phyloP scores from a whole-genome alignment of 2,113 vertebrate species.

The Psophia crepitans region DNA sequence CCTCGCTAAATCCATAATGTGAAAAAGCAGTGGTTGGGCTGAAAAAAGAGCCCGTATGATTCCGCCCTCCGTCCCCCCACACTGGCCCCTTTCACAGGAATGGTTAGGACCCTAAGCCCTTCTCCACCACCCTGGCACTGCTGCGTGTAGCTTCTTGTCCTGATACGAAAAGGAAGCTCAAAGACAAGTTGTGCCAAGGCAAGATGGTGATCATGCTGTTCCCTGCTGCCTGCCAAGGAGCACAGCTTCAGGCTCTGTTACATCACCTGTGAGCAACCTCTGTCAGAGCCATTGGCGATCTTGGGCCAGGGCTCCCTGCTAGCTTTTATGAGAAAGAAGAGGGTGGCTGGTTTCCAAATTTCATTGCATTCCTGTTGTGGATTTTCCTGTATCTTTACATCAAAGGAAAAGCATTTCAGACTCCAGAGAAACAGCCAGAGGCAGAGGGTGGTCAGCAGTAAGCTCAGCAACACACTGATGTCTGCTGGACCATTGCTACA shows the following conservation, averaged over 20 bases:
- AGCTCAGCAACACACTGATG: neutral
- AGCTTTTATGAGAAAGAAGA: neutral
- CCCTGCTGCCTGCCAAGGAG: neutral
- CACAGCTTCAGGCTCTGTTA: neutral
- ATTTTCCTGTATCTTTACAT: neutral
- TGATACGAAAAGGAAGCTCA: neutral
- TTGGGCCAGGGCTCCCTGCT: neutral
- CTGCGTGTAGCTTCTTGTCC: neutral
- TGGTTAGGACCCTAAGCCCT: neutral
- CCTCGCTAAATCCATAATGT: neutral
- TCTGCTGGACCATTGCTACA: neutral
- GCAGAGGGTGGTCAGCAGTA: neutral
- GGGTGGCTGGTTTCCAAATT: neutral
- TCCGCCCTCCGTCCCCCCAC: rapidly evolving
- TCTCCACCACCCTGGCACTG: neutral
- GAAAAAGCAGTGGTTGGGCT: neutral
- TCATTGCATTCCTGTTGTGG: neutral
- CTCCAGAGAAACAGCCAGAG: neutral
- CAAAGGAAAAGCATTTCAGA: neutral
- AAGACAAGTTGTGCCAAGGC: neutral
- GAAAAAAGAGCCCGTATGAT: neutral
- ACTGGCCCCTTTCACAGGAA: neutral
- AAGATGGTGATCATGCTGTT: neutral
- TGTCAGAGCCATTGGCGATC: neutral
- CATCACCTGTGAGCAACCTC: neutral